Conservation (phyloP, 2,888 invertebrate genomes). For the Spialia ferax region DNA sequence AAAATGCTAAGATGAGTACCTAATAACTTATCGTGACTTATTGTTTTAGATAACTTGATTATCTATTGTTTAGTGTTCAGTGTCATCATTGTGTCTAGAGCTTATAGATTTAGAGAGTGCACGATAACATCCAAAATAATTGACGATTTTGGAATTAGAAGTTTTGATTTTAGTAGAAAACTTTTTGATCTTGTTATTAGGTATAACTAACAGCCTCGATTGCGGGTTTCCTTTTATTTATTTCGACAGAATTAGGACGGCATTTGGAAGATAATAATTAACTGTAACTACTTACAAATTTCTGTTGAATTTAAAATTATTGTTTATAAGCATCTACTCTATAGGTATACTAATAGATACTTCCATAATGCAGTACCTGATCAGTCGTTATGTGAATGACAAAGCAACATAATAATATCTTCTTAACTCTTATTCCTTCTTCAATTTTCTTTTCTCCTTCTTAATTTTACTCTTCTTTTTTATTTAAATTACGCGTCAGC, state of each 20-base stretch:
- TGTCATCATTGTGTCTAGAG: not conserved
- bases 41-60: too few relatives aligned
- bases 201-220: not conserved
- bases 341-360: too few relatives aligned
- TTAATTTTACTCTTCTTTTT: not conserved
- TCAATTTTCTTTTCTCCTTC: not conserved
- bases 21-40: too few relatives aligned
- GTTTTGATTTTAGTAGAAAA: constrained; percentile 6
- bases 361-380: too few relatives aligned
- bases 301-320: too few relatives aligned
- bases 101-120: not conserved
- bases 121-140: constrained; percentile 13
- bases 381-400: too few relatives aligned
- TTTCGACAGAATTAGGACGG: not conserved
- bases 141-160: constrained; percentile 24
- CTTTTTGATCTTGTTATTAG: not conserved
- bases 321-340: too few relatives aligned
- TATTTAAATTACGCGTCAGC: not conserved
- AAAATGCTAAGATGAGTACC: too few relatives aligned
- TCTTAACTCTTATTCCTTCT: not conserved
- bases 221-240: not conserved
- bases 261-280: too few relatives aligned
- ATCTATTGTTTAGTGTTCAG: too few relatives aligned
- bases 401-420: not conserved
- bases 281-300: too few relatives aligned